phyloP scores from a whole-genome alignment of 2,888 invertebrate species.

The Andrena marginata region DNA sequence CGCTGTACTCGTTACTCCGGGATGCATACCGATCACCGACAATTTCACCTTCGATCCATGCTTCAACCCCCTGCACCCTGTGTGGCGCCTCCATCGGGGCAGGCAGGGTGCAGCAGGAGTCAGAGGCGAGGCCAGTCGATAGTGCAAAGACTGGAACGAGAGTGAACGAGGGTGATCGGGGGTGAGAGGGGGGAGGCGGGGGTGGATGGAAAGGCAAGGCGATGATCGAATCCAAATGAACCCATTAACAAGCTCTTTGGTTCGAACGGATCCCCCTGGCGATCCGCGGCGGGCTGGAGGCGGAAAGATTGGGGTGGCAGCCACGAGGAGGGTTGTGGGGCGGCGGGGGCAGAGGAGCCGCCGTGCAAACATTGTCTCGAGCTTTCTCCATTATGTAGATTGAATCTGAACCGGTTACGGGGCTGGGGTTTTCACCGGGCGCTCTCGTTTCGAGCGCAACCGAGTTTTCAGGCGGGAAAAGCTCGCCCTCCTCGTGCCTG shows the following conservation, averaged over 20 bases:
- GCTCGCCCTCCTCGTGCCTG: slow-evolving; percentile 14
- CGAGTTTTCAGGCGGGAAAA: slow-evolving; percentile 65
- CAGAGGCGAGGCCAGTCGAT: slow-evolving; percentile 47
- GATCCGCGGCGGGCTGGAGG: slow-evolving; percentile 66
- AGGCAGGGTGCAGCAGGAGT: neutral
- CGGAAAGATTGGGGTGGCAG: slow-evolving; percentile 37
- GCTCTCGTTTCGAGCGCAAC: slow-evolving; percentile 64
- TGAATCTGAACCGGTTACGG: slow-evolving; percentile 80
- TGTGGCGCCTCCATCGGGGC: too few relatives aligned
- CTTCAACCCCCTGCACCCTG: neutral
- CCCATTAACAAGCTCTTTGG: slow-evolving; percentile 84
- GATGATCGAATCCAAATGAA: slow-evolving; percentile 83
- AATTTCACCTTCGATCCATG: slow-evolving; percentile 17
- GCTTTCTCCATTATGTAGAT: slow-evolving; percentile 84
- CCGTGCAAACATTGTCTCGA: slow-evolving; percentile 83
- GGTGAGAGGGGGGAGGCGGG: slow-evolving; percentile 30
- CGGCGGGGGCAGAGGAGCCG: slow-evolving; percentile 49
- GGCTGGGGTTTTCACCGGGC: slow-evolving; percentile 69
- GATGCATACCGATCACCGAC: slow-evolving; percentile 21
- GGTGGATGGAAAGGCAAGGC: slow-evolving; percentile 76
- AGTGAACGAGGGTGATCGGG: slow-evolving; percentile 53
- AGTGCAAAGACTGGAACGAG: slow-evolving; percentile 51
- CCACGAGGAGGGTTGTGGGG: neutral
- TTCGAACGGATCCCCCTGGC: slow-evolving; percentile 66
- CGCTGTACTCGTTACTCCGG: neutral